phyloP scores from a whole-genome alignment of 1,140 invertebrate genomes.

The Neocloeon triangulifer region DNA sequence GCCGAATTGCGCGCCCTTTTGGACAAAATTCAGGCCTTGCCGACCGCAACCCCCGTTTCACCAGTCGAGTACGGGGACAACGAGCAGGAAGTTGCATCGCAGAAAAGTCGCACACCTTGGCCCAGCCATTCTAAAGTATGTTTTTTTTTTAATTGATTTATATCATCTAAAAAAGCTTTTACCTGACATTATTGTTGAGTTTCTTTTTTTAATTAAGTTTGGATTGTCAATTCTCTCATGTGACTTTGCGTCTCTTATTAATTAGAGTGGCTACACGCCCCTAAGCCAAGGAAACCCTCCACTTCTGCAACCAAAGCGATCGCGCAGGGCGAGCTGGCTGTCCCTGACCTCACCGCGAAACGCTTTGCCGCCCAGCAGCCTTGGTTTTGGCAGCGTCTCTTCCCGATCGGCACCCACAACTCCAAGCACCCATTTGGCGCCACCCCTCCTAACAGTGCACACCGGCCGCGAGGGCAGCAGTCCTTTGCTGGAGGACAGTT shows the following conservation, averaged over 20 bases:
- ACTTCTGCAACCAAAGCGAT: not conserved
- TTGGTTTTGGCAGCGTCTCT: not conserved
- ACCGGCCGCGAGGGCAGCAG: not conserved
- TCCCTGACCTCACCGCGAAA: not conserved
- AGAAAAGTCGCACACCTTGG: too few species aligned
- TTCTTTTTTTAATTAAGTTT: too few species aligned
- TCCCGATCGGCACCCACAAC: conserved; percentile 46
- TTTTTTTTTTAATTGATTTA: too few species aligned
- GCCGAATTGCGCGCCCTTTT: conserved; percentile 29
- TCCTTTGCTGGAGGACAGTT: too few species aligned
- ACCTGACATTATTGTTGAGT: too few species aligned
- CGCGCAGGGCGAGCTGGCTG: not conserved
- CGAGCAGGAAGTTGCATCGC: too few species aligned
- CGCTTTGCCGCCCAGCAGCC: not conserved
- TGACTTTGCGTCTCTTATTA: too few species aligned
- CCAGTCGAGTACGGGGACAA: too few species aligned
- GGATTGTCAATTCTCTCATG: too few species aligned
- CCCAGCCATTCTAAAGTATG: too few species aligned
- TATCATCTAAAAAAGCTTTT: too few species aligned
- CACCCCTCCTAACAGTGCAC: not conserved
- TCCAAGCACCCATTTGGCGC: conserved; percentile 20
- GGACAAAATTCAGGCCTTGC: conserved; percentile 41
- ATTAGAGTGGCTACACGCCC: not conserved
- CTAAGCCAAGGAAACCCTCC: not conserved
- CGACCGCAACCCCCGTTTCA: conserved; percentile 12